Base-by-base conservation (phyloP, 92 coral and sea anemone genomes). In the Palythoa grandiflora region DNA sequence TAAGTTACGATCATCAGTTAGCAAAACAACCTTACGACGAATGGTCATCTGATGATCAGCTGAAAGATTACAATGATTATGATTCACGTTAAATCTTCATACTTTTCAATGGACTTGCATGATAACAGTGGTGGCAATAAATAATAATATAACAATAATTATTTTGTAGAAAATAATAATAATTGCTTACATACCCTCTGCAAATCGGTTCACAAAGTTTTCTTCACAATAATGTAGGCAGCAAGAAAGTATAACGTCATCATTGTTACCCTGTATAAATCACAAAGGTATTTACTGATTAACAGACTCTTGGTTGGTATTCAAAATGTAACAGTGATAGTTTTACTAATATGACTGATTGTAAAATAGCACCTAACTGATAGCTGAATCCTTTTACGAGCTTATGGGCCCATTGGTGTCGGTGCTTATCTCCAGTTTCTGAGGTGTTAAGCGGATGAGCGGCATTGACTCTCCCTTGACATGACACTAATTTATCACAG, bases 21-120 rank as follows among this genome's bases (percentile, higher is more conserved):
- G 91, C 13, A 97, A 90, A 38, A 97, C 99, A 13, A 97, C 99
- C 84, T 97, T 97, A 11, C 99, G 96, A 76, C 96, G 94, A 51
- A 97, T 94, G 17, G 99, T 97, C 85, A 97, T 93, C 51, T 98
- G 99, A 68, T 93, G 96, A 84, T 95, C 96, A 71, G 97, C 99
- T 97, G 88, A 12, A 87, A 68, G 53, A 75, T 12, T 48, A 73
- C 3, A 59, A 59, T 4, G 16, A 17, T 2, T 5, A 13, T 59
- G 16, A 13, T 11, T 59, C 13, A 59, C 16, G 13, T 59, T 17
- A 59, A 59, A 59, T 59, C 16, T 59, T 13, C 50, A 38, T 35
- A 78, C 11, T 15, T 38, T 79, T 44, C 50, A 44, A 5, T 4
- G 50, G 50, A 44, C 50, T 1, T 6, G 7, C 50, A 44, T 0